Conservation (phyloP, 2,113 vertebrate genomes). For the Oostethus manadensis region DNA sequence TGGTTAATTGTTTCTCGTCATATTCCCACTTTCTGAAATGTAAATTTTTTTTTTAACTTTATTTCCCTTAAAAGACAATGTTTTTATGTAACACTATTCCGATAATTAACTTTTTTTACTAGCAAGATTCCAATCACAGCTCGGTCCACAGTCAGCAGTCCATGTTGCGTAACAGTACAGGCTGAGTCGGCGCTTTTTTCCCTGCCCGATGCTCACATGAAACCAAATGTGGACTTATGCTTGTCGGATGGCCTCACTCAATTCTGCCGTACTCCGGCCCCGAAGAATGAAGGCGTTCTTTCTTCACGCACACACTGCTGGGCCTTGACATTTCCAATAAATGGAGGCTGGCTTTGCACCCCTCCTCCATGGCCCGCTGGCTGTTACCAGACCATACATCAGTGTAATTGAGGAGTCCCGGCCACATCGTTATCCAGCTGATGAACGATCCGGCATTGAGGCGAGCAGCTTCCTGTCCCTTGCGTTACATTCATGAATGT, state of each 20-base stretch:
- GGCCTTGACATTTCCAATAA: constrained; percentile 46
- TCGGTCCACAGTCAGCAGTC: constrained; percentile 14
- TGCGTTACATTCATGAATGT: too few species aligned
- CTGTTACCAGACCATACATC: constrained; percentile 52
- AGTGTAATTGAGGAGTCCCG: constrained; percentile 26
- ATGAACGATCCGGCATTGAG: constrained; percentile 42
- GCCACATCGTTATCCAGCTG: constrained; percentile 42
- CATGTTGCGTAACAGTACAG: constrained; percentile 31
- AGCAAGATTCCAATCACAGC: not conserved
- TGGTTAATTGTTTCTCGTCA: too few species aligned
- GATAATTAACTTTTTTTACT: too few species aligned
- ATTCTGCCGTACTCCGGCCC: not conserved
- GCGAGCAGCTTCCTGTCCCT: constrained; percentile 17
- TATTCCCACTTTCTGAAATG: too few species aligned
- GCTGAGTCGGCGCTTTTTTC: not conserved
- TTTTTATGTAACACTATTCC: too few species aligned
- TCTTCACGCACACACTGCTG: constrained; percentile 12
- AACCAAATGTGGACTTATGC: not conserved
- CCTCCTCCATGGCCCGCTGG: constrained; percentile 18
- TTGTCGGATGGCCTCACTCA: not conserved
- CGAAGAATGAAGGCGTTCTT: constrained; percentile 27
- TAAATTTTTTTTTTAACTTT: too few species aligned
- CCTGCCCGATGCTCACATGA: not conserved
- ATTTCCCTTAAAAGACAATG: too few species aligned
- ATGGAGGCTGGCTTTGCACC: constrained; percentile 5